These are phyloP conservation scores for Protonemura montana DNA, from an alignment of 2,888 invertebrate species.

Conservation along the genomic window DNA sequence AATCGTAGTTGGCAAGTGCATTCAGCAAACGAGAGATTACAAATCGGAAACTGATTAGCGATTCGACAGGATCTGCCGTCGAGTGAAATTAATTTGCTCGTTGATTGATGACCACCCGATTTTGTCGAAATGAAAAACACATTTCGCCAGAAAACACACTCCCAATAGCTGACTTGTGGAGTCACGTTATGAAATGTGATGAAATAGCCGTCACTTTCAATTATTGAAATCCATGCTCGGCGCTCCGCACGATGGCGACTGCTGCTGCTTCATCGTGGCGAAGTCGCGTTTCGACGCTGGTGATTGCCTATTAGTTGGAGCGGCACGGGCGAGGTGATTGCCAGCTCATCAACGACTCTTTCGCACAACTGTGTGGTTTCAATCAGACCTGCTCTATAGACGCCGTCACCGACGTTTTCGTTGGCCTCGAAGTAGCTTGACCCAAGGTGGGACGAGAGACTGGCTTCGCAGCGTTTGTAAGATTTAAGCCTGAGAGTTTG, in stretches of 20 bases:
- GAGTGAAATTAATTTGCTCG: not conserved
- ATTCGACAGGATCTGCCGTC: not conserved
- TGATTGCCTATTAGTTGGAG: not conserved
- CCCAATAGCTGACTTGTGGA: not conserved
- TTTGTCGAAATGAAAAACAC: constrained; percentile 4
- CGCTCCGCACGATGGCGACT: not conserved
- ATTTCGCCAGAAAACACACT: not conserved
- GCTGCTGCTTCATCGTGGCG: not conserved
- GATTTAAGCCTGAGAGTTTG: too few species aligned
- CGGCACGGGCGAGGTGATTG: not conserved
- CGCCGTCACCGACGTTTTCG: not conserved
- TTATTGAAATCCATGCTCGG: constrained; percentile 13
- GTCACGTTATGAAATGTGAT: not conserved
- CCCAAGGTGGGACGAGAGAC: not conserved
- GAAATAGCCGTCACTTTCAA: constrained; percentile 26
- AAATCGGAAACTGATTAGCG: constrained; percentile 12
- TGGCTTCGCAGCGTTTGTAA: too few species aligned
- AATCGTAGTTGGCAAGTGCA: not conserved
- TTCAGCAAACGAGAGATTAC: not conserved
- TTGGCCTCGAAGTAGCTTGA: not conserved
- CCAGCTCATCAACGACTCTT: not conserved
- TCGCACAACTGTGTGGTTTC: not conserved
- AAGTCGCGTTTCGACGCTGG: not conserved
- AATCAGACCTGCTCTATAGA: not conserved
- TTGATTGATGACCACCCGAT: not conserved